Evolutionary conservation across 1,140 invertebrate species (phyloP).

Genomic region (Trichonephila clavipes): DNA sequence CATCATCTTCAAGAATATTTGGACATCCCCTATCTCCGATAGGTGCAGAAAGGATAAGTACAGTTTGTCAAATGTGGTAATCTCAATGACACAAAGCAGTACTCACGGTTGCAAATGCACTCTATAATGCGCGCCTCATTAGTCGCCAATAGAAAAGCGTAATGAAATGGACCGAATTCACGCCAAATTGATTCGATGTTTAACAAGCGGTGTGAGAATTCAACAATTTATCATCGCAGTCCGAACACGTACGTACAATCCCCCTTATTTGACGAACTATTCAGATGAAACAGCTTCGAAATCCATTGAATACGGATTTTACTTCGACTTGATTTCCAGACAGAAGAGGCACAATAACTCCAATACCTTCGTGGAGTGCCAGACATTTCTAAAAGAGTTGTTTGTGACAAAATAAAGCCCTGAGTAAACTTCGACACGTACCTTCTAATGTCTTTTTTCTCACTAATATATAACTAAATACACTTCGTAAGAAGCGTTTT

Average conservation of each 20-base stretch:
- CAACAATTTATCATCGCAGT: conserved; percentile 60
- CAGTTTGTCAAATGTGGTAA: conserved; percentile 48
- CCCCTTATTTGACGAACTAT: conserved; percentile 60
- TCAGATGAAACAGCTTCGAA: conserved; percentile 19
- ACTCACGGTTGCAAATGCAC: background rate
- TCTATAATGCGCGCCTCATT: conserved; percentile 55
- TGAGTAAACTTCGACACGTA: background rate
- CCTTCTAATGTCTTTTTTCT: too few species aligned
- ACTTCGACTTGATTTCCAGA: background rate
- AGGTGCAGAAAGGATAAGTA: background rate
- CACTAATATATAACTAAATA: too few species aligned
- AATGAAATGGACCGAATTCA: conserved; percentile 60
- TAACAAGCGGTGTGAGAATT: conserved; percentile 54
- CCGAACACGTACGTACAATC: conserved; percentile 39
- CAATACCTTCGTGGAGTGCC: background rate
- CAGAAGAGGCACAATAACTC: background rate
- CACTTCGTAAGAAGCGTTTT: too few species aligned
- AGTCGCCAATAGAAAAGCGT: conserved; percentile 61
- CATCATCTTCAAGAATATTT: conserved; percentile 34
- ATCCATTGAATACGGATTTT: conserved; percentile 30
- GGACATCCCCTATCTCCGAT: background rate
- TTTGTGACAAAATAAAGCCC: background rate
- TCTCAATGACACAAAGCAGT: conserved; percentile 44
- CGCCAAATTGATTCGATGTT: conserved; percentile 56
- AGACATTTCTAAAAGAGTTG: background rate